A percentile compares a stretch with the other conserved stretches of the same genome.
Conservation (phyloP, 37 sponge, comb jelly and placozoan species). For the Ephydatia muelleri region DNA sequence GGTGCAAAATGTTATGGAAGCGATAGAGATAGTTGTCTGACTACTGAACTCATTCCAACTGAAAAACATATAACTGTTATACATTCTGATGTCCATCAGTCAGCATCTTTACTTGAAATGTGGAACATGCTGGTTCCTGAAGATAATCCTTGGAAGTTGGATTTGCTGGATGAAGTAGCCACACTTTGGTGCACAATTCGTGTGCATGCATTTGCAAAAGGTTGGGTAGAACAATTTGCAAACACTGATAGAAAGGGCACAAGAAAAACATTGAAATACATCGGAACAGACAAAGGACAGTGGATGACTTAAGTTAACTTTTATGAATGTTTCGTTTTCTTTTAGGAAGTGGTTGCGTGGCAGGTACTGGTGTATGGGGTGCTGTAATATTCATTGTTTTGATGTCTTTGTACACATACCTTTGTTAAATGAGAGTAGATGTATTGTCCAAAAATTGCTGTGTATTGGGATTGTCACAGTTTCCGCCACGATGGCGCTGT, state of each 20-base stretch:
- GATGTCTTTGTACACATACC: conserved; percentile 24
- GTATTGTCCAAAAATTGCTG: conserved; percentile 32
- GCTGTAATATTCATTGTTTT: conserved; percentile 38
- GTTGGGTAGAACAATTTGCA: conserved; percentile 9
- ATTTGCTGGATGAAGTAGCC: no score
- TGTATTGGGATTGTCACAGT: conserved; percentile 37
- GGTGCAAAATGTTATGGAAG: no score
- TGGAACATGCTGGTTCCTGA: no score
- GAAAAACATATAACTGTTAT: no score
- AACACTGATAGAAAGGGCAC: no score
- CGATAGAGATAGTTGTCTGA: no score
- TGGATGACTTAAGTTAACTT: conserved; percentile 11
- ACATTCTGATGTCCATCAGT: no score
- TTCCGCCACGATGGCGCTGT: conserved; percentile 47
- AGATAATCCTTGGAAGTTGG: no score
- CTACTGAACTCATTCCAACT: no score
- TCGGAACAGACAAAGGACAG: no score
- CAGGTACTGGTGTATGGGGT: not conserved
- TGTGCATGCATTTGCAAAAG: conserved; percentile 40
- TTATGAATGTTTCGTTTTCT: not conserved
- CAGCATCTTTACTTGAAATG: no score
- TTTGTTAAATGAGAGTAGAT: conserved; percentile 27
- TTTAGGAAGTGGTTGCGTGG: not conserved
- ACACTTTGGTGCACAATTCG: no score
- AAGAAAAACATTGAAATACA: conserved; percentile 31